Percentiles rank a stretch among this genome's conserved stretches.
phyloP scores from a whole-genome alignment of 35 echinoderm and acorn worm genomes.

The Diadema setosum region DNA sequence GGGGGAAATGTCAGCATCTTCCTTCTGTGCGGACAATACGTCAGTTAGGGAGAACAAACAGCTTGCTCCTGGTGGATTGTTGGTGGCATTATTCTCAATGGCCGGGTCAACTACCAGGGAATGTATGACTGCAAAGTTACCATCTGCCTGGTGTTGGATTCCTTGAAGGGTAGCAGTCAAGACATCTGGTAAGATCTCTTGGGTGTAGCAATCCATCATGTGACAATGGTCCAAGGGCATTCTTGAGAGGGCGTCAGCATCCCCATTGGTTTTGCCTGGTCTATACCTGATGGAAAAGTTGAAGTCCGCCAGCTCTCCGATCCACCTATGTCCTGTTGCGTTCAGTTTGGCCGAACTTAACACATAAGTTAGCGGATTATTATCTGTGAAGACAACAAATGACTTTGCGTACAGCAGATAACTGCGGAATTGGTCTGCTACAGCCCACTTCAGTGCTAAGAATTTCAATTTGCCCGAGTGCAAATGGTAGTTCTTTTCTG shows the following conservation, averaged over 20 bases:
- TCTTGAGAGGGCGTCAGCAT: constrained; percentile 60
- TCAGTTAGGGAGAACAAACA: neutral
- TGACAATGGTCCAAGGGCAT: constrained; percentile 27
- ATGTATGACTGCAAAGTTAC: constrained; percentile 3
- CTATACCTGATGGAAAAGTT: constrained; percentile 59
- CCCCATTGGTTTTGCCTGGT: constrained; percentile 23
- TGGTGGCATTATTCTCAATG: neutral
- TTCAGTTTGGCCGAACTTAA: constrained; percentile 61
- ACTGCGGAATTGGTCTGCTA: constrained; percentile 56
- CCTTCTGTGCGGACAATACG: constrained; percentile 20
- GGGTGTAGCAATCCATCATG: constrained; percentile 6
- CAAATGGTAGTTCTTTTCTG: too few species aligned
- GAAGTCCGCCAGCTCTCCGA: constrained; percentile 53
- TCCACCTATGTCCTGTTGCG: constrained; percentile 60
- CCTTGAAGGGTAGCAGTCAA: constrained; percentile 33
- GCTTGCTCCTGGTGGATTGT: neutral
- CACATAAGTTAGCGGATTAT: constrained; percentile 65
- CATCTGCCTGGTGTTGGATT: neutral
- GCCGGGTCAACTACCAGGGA: neutral
- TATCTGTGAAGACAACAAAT: constrained; percentile 62
- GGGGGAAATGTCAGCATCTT: neutral
- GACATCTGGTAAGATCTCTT: constrained; percentile 36
- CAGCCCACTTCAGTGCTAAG: constrained; percentile 63
- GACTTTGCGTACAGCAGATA: constrained; percentile 57
- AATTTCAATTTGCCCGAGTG: constrained; percentile 74